A percentile compares a stretch with the other conserved stretches of the same genome.
Conservation (phyloP, 2,888 invertebrate genomes). For the Orgyia antiqua region DNA sequence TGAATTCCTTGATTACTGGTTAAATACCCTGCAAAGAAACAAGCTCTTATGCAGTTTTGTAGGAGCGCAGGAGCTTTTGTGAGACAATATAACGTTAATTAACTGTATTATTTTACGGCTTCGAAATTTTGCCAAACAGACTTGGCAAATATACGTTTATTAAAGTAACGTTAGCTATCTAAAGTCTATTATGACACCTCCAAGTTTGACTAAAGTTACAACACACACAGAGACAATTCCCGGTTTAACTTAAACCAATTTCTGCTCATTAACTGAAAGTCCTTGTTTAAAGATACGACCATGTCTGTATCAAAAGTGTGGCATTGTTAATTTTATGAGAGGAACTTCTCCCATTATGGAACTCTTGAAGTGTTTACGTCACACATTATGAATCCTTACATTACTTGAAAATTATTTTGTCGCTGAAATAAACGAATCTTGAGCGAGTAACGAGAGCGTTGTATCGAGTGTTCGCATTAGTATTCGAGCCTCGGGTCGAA, state of each 20-base stretch:
- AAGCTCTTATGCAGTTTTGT: too few species aligned
- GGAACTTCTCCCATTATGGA: conserved; percentile 28
- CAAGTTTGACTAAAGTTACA: conserved; percentile 6
- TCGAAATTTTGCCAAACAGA: too few species aligned
- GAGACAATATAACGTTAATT: too few species aligned
- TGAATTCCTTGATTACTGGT: too few species aligned
- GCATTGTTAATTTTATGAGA: conserved; percentile 26
- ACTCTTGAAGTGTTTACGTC: conserved; percentile 30
- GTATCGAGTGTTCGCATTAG: conserved; percentile 40
- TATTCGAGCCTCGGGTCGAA: conserved; percentile 36
- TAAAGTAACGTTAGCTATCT: conserved; percentile 2
- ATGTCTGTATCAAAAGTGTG: conserved; percentile 28
- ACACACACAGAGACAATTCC: conserved; percentile 20
- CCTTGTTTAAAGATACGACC: conserved; percentile 23
- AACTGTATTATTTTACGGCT: too few species aligned
- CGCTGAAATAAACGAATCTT: conserved; percentile 35
- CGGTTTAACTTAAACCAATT: conserved; percentile 30
- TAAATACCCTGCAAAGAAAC: too few species aligned
- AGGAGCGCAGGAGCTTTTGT: too few species aligned
- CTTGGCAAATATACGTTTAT: too few species aligned
- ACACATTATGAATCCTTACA: conserved; percentile 31
- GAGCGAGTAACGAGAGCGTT: conserved; percentile 31
- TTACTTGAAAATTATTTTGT: conserved; percentile 34
- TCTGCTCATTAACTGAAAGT: conserved; percentile 23
- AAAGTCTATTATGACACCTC: conserved; percentile 13